A percentile compares a stretch with the other conserved stretches of the same genome.
Evolutionary conservation across 2,113 vertebrate species (phyloP).

Genomic region (Lathamus discolor): DNA sequence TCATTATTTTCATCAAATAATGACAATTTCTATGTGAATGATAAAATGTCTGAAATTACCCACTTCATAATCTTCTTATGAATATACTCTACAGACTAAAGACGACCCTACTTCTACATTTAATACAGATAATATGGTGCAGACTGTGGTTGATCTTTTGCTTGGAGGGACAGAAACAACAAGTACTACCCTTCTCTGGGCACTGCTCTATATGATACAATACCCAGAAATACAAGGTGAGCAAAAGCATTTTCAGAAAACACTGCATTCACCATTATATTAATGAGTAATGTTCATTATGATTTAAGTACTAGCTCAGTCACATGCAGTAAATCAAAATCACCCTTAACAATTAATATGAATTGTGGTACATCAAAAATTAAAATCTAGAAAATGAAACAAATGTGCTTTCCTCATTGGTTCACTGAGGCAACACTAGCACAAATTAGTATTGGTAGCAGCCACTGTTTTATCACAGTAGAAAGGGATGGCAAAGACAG

Average conservation of each 20-base stretch:
- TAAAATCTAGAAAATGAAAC: background rate
- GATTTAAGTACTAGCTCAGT: background rate
- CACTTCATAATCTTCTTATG: background rate
- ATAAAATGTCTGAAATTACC: background rate
- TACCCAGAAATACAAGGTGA: slow-evolving; percentile 70
- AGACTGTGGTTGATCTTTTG: slow-evolving; percentile 71
- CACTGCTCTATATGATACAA: slow-evolving; percentile 73
- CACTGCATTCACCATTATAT: background rate
- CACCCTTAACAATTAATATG: background rate
- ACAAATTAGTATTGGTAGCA: background rate
- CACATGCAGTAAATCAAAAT: background rate
- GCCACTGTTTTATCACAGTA: background rate
- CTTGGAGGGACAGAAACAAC: slow-evolving; percentile 77
- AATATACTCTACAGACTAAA: slow-evolving; percentile 49
- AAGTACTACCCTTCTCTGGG: slow-evolving; percentile 73
- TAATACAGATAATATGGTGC: slow-evolving; percentile 72
- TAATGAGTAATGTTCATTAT: background rate
- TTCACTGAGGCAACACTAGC: background rate
- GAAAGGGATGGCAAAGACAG: background rate
- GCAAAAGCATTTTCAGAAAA: background rate
- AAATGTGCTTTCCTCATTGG: background rate
- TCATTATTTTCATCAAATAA: background rate
- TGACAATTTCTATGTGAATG: background rate
- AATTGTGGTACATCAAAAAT: background rate
- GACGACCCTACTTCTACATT: slow-evolving; percentile 58